phyloP scores from a whole-genome alignment of 1,140 invertebrate genomes.

The Drosophila sulfurigaster region DNA sequence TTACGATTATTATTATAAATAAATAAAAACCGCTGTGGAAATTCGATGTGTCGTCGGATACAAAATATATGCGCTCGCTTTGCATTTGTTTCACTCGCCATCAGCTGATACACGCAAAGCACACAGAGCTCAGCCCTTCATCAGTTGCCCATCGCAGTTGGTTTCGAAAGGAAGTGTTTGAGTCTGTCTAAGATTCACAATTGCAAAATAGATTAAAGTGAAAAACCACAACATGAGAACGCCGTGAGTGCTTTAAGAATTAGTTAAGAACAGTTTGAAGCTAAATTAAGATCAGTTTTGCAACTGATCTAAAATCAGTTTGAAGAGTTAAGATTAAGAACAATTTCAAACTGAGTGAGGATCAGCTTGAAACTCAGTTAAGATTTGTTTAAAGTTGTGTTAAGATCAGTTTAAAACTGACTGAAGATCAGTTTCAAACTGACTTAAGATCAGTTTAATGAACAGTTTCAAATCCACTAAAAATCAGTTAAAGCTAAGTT shows the following conservation, averaged over 20 bases:
- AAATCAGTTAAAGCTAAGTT: no score
- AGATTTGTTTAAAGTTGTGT: no score
- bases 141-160: constrained; percentile 39
- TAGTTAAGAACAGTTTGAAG: neutral
- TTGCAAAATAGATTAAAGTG: neutral
- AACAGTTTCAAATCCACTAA: no score
- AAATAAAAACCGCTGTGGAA: constrained; percentile 24
- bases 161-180: constrained; percentile 38
- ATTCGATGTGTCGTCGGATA: constrained; percentile 1
- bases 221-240: constrained; percentile 1
- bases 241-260: constrained; percentile 17
- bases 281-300: neutral
- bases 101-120: neutral
- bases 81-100: constrained; percentile 3
- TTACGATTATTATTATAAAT: constrained; percentile 21
- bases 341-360: no score
- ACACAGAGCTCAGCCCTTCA: constrained; percentile 14
- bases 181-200: neutral
- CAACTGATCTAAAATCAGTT: no score
- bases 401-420: no score
- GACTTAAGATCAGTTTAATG: no score
- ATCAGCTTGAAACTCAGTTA: no score
- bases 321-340: no score
- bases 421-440: no score
- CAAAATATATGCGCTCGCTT: neutral